Percentiles rank a stretch among this genome's conserved stretches.
Conservation (phyloP, 2,888 invertebrate genomes). For the Eupithecia subumbrata region DNA sequence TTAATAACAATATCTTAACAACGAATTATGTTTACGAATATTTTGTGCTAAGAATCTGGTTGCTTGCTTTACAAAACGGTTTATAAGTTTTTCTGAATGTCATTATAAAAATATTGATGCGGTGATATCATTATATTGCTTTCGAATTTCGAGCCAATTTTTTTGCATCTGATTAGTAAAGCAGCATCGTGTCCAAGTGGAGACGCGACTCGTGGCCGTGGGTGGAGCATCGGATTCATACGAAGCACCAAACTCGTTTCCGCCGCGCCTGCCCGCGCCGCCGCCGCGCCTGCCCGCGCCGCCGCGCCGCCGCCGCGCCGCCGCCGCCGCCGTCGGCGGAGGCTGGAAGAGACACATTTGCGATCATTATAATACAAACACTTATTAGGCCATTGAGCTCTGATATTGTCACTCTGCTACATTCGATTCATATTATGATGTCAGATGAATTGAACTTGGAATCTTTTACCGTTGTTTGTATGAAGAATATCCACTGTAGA, state of each 20-base stretch:
- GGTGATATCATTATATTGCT: not conserved
- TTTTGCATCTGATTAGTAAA: not conserved
- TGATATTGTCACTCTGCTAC: not conserved
- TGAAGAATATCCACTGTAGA: not conserved
- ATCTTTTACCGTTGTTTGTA: not conserved
- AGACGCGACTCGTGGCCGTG: not conserved
- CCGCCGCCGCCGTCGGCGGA: not conserved
- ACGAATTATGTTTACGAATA: not conserved
- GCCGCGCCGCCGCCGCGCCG: not conserved
- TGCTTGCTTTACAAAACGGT: not conserved
- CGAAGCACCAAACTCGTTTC: slow-evolving; percentile 18
- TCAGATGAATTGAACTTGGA: not conserved
- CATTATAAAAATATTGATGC: not conserved
- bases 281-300: not conserved
- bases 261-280: not conserved
- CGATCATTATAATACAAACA: slow-evolving; percentile 21
- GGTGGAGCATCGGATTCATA: slow-evolving; percentile 11
- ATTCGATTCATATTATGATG: not conserved
- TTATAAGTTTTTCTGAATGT: not conserved
- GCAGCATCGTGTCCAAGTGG: not conserved
- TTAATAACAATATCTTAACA: no score
- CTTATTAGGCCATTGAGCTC: slow-evolving; percentile 17
- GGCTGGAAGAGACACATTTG: slow-evolving; percentile 24
- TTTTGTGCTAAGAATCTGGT: not conserved
- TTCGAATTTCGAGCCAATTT: not conserved